Conservation (phyloP, 2,797 vertebrate species). For the Rhynchotus rufescens region DNA sequence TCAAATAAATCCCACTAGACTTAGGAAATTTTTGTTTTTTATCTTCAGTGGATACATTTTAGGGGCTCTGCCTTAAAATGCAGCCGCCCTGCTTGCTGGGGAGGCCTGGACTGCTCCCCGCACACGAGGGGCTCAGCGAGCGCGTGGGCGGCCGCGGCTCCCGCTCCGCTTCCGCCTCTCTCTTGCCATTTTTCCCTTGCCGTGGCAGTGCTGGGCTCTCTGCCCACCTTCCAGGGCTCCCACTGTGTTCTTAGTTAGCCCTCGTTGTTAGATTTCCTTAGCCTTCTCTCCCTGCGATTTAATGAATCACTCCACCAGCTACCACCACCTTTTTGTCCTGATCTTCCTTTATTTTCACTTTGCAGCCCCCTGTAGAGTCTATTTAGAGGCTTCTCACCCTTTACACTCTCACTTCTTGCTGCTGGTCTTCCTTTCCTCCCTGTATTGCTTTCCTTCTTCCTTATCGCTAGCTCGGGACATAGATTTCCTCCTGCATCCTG, state of each 20-base stretch:
- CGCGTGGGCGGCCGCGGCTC: not conserved
- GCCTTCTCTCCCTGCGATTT: not conserved
- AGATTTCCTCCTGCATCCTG: not conserved
- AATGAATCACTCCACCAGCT: not conserved
- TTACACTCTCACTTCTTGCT: not conserved
- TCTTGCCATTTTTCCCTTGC: not conserved
- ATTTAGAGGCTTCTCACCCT: not conserved
- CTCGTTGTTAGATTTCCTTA: not conserved
- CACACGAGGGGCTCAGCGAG: not conserved
- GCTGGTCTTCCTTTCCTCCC: not conserved
- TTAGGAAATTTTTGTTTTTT: not conserved
- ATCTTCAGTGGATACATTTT: not conserved
- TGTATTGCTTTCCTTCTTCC: not conserved
- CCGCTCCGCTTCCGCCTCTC: not conserved
- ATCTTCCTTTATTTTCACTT: not conserved
- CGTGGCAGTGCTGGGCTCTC: not conserved
- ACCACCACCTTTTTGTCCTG: not conserved
- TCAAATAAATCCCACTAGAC: not conserved
- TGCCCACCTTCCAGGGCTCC: not conserved
- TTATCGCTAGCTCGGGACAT: not conserved
- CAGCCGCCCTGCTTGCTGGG: not conserved
- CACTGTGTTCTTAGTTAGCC: not conserved
- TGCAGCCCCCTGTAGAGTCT: not conserved
- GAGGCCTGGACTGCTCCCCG: not conserved
- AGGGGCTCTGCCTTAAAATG: not conserved